These are phyloP conservation scores for Atherinomorus stipes DNA, from an alignment of 2,113 vertebrate species.

Conservation along the genomic window DNA sequence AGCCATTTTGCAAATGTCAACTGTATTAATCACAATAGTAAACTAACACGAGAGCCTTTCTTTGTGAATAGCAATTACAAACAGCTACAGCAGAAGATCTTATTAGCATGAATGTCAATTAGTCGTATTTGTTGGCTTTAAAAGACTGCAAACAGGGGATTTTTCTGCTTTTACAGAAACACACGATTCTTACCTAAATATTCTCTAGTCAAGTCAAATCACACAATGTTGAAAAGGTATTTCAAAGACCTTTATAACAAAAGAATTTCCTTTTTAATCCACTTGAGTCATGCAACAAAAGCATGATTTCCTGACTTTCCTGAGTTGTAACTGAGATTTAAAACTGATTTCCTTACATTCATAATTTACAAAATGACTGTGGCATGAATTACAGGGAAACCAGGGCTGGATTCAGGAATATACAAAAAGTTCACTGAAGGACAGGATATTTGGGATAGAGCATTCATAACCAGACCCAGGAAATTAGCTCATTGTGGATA, in stretches of 20 bases:
- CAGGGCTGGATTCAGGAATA: conserved; percentile 10
- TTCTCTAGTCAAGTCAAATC: neutral
- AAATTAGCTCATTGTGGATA: conserved; percentile 46
- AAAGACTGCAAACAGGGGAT: conserved; percentile 21
- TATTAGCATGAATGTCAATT: conserved; percentile 59
- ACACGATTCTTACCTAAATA: neutral
- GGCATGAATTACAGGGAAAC: conserved; percentile 1
- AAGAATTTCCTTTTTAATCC: neutral
- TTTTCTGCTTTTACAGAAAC: conserved; percentile 1
- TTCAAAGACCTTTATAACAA: neutral
- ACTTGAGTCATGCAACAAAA: neutral
- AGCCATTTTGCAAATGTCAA: conserved; percentile 59
- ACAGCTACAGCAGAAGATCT: conserved; percentile 42
- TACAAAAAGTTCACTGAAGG: conserved; percentile 17
- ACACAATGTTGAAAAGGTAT: neutral
- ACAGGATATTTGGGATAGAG: conserved; percentile 45
- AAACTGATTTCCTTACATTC: neutral
- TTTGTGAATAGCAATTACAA: conserved; percentile 61
- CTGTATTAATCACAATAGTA: conserved; percentile 49
- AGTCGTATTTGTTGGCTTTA: conserved; percentile 48
- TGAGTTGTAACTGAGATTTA: neutral
- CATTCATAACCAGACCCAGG: conserved; percentile 29
- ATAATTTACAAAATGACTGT: conserved; percentile 4
- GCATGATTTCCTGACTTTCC: neutral
- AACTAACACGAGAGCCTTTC: conserved; percentile 51